A percentile compares a stretch with the other conserved stretches of the same genome.
Evolutionary conservation across 2,113 vertebrate genomes (phyloP).

Genomic region (Sprattus sprattus): DNA sequence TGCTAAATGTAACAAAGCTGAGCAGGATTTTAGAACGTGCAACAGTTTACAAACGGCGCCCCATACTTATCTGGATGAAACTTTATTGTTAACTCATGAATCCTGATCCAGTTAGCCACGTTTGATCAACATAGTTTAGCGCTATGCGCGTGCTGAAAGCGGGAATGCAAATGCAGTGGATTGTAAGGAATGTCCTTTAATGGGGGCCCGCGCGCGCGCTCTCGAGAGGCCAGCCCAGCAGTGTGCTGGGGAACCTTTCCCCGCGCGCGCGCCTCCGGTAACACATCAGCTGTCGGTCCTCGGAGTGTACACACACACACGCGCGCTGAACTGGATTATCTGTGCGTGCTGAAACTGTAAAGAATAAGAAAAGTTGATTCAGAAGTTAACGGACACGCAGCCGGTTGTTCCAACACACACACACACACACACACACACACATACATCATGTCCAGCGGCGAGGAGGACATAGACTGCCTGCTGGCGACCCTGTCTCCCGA

Average conservation of each 20-base stretch:
- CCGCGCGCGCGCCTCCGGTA: neutral
- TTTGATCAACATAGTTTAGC: neutral
- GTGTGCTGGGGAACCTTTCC: neutral
- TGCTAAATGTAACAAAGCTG: too few relatives aligned
- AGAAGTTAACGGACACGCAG: neutral
- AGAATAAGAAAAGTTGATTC: neutral
- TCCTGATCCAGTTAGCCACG: neutral
- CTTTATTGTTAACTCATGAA: neutral
- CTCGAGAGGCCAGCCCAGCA: neutral
- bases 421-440: too few relatives aligned
- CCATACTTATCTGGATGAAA: too few relatives aligned
- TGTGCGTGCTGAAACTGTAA: neutral
- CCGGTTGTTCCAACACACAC: slow-evolving; percentile 39
- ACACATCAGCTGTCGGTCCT: neutral
- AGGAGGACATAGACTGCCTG: slow-evolving; percentile 81
- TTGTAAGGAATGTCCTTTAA: neutral
- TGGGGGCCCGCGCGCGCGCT: neutral
- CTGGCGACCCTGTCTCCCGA: slow-evolving; percentile 80
- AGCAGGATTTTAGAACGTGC: too few relatives aligned
- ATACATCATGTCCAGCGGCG: slow-evolving; percentile 83
- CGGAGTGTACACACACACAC: neutral
- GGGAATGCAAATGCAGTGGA: slow-evolving; percentile 1
- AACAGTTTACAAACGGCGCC: too few relatives aligned
- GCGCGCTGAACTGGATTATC: neutral
- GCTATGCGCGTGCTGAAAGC: neutral